phyloP scores from a whole-genome alignment of 2,113 vertebrate genomes.

The Vulpes ferrilata region DNA sequence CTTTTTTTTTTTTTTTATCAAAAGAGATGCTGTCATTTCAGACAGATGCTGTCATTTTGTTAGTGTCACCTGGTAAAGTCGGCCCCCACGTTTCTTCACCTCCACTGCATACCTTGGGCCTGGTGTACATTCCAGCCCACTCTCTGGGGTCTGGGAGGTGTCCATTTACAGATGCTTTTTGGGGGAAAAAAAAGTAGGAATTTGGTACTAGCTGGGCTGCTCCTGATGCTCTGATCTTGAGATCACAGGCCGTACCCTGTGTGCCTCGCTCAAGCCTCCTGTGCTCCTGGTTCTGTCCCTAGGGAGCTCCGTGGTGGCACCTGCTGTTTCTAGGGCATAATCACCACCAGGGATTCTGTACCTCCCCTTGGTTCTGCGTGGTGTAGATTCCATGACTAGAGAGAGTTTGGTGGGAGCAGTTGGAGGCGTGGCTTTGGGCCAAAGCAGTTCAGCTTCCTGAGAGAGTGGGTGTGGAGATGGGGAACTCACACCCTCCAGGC shows the following conservation, averaged over 20 bases:
- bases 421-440: not conserved
- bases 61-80: not conserved
- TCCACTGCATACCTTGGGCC: accelerated
- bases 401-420: not conserved
- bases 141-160: not conserved
- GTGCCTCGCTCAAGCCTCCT: accelerated
- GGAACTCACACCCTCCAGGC: accelerated
- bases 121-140: accelerated
- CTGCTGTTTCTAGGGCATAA: not conserved
- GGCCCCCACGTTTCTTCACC: not conserved
- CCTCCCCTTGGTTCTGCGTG: not conserved
- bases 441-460: not conserved
- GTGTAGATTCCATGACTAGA: not conserved
- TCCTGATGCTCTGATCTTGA: not conserved
- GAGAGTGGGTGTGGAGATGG: accelerated
- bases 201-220: not conserved
- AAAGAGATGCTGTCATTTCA: not conserved
- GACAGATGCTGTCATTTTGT: too few species aligned
- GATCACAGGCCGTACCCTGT: not conserved
- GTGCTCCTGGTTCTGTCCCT: accelerated
- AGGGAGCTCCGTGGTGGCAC: not conserved
- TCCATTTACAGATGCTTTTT: not conserved
- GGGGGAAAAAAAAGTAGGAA: too few species aligned
- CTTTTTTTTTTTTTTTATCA: not conserved
- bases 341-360: accelerated